Evolutionary conservation across 1,140 invertebrate species (phyloP), one percentile per base, ranked within the genome.

Genomic region (Dendrolimus punctatus): DNA sequence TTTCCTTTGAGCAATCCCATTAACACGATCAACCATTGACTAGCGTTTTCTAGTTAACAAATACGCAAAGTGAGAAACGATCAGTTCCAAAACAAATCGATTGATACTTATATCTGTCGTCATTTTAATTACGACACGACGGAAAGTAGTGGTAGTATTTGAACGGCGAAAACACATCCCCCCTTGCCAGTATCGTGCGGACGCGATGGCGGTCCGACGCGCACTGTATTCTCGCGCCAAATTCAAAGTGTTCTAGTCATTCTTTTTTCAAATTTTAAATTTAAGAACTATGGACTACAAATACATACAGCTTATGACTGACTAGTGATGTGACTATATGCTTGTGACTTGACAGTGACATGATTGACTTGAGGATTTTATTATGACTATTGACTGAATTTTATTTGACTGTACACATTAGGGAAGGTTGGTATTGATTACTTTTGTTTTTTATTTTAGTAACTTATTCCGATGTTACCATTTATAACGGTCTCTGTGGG

Each of bases 91-190:
- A 42, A 45, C 49, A 51, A 56, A 51, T 47, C 47, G 55, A 42
- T 56, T 50, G 40, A 44, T 46, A 39, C 53, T 45, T 23, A 23
- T 23, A 23, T 23, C 23, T 23, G 23, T 23, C 8, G 9, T 9
- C 42, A 44, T 53, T 49, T 55, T 53, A 50, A 56, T 78, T 76
- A 68, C 72, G 69, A 74, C 68, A 76, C 52, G 52, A 37, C 48
- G 51, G 51, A 67, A 68, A 73, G 80, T 64, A 73, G 80, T 80
- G 80, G 80, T 69, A 80, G 68, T 82, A 85, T 85, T 76, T 80
- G 68, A 80, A 54, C 57, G 61, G 51, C 36, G 49, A 55, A 39
- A 23, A 40, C 38, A 10, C 43, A 53, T 58, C 68, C 68, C 71
- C 62, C 63, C 61, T n/a, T 51, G 39, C 46, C 72, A 85, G 81